Evolutionary conservation across 1,140 invertebrate genomes (phyloP), one percentile per base, ranked within the genome.

Genomic region (Parapsyche elsis): DNA sequence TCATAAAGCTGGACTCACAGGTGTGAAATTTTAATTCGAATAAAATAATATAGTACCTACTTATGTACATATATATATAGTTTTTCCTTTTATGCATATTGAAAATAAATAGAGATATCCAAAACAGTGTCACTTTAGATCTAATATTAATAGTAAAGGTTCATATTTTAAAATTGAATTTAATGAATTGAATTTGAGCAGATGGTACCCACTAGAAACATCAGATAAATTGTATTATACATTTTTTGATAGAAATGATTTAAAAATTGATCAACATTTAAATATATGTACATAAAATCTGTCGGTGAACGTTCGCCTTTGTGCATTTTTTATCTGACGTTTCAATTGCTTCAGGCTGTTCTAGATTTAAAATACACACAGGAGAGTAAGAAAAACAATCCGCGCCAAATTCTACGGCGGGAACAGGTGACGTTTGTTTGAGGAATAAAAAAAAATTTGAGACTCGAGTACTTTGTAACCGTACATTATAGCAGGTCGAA

Each of bases 341-440:
- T 71, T 49, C 38, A 71, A 78, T 46, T 44, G 75, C 80, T 26
- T 16, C 26, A n/a, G 76, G 80, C 76, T 0, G 61, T 64, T 78
- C 76, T 57, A 81, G 80, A 81, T 81, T 81, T 81, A 81, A 81
- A 81, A 78, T 78, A 81, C 80, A 81, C 80, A 81, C 76, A 61
- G 76, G 76, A 73, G 71, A 75, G 76, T 23, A 80, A 80, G 73
- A 74, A 74, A 64, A 74, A 80, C 71, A 76, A 80, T 64, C 57
- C 71, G 45, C 70, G 71, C 44, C 67, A 71, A 38, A 74, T 71
- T 53, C 57, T 75, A 19, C 73, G 38, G n/a, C 46, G 30, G 30
- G 70, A 30, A 23, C 79, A 76, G 71, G 79, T 80, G 64, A 26
- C 71, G 26, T 80, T 67, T 46, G 24, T 44, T 57, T 26, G 26